Evolutionary conservation across 2,113 vertebrate genomes (phyloP).

Genomic region (Rhadina sibilatrix): DNA sequence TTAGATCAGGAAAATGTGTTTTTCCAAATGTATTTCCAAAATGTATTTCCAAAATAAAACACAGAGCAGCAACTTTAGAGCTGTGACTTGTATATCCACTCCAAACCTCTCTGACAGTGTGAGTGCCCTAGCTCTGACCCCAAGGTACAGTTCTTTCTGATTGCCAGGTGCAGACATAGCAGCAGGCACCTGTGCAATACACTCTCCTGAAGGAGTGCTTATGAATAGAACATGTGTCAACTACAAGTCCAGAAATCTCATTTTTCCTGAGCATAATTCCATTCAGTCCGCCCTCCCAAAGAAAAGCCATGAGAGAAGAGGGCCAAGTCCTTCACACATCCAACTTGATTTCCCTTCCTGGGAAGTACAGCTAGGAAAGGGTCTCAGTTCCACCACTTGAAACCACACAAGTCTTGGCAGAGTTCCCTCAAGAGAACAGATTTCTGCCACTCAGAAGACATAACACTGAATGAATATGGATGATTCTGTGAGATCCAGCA

Average conservation of each 20-base stretch:
- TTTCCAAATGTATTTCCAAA: too few relatives aligned
- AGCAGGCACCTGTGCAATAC: background rate
- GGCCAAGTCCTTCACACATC: background rate
- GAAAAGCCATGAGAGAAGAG: background rate
- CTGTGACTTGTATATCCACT: background rate
- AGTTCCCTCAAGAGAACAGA: background rate
- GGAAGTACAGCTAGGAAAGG: background rate
- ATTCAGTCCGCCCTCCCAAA: background rate
- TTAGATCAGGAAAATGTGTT: background rate
- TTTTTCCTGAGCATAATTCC: background rate
- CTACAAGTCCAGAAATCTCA: background rate
- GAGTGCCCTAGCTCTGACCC: background rate
- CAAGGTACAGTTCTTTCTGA: background rate
- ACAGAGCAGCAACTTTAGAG: background rate
- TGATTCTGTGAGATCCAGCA: background rate
- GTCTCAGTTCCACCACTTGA: background rate
- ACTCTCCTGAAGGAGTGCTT: background rate
- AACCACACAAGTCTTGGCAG: background rate
- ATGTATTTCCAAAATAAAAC: background rate
- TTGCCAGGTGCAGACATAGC: background rate
- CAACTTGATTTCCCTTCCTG: fast-evolving
- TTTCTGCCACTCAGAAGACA: background rate
- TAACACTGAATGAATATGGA: background rate
- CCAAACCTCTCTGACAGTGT: background rate
- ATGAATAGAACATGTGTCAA: background rate